phyloP scores from a whole-genome alignment of 2,113 vertebrate species.

The Aldabrachelys gigantea region DNA sequence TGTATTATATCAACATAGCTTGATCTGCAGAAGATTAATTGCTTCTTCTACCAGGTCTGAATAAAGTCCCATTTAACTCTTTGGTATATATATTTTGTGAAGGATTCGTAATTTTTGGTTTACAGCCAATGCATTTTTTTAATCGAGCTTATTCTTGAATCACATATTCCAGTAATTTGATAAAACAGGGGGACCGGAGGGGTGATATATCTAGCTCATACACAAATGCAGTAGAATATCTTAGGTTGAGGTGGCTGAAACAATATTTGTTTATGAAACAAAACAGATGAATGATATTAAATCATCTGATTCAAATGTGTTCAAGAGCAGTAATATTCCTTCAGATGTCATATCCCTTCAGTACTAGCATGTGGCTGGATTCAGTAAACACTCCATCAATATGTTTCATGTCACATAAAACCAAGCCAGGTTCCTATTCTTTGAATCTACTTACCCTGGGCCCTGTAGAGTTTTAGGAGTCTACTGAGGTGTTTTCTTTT shows the following conservation, averaged over 20 bases:
- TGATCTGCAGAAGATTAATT: not conserved
- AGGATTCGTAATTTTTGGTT: constrained; percentile 5
- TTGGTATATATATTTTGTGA: not conserved
- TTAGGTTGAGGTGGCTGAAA: constrained; percentile 46
- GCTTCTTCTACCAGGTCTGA: not conserved
- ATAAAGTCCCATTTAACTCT: not conserved
- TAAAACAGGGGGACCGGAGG: not conserved
- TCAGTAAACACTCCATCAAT: not conserved
- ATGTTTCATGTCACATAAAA: not conserved
- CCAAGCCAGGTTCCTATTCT: not conserved
- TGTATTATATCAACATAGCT: not conserved
- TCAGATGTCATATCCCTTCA: not conserved
- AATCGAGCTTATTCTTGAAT: not conserved
- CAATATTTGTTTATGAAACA: constrained; percentile 46
- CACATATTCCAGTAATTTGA: not conserved
- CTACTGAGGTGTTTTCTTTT: not conserved
- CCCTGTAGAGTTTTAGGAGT: not conserved
- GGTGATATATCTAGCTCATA: not conserved
- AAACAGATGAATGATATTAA: constrained; percentile 55
- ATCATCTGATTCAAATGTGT: constrained; percentile 31
- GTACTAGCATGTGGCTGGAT: not conserved
- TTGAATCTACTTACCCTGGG: not conserved
- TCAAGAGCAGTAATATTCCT: constrained; percentile 28
- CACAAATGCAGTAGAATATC: constrained; percentile 12
- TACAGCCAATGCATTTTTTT: not conserved